Percentiles rank a stretch among this genome's conserved stretches.
phyloP scores from a whole-genome alignment of 2,797 vertebrate genomes.

The Gallinago solitaria region DNA sequence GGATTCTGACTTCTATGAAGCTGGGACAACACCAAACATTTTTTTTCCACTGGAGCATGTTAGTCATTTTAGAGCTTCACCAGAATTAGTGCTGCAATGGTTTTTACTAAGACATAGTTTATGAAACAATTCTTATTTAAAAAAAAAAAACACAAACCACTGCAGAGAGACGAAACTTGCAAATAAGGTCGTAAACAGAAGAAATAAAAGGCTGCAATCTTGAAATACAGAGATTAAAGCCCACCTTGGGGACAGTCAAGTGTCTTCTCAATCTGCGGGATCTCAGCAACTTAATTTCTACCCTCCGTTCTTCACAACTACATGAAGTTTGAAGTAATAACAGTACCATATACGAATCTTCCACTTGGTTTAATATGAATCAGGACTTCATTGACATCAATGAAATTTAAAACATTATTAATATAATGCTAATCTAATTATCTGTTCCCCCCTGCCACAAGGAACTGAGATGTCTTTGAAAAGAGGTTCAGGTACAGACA shows the following conservation, averaged over 20 bases:
- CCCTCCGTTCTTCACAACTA: not conserved
- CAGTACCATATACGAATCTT: not conserved
- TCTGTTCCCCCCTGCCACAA: not conserved
- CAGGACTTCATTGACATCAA: not conserved
- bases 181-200: not conserved
- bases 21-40: not conserved
- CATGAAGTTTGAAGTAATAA: not conserved
- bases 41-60: too few species aligned
- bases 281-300: not conserved
- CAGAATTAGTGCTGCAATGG: not conserved
- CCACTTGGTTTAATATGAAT: not conserved
- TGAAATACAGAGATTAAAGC: not conserved
- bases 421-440: not conserved
- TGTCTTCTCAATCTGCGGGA: not conserved
- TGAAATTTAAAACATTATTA: not conserved
- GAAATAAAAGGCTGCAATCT: not conserved
- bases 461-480: not conserved
- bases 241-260: not conserved
- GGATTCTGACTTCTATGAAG: not conserved
- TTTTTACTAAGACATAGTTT: not conserved
- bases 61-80: not conserved
- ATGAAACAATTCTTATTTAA: not conserved
- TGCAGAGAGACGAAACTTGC: not conserved
- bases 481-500: not conserved
- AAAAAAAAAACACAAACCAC: not conserved